phyloP scores from a whole-genome alignment of 2,113 vertebrate species.

The Synodontis membranacea region DNA sequence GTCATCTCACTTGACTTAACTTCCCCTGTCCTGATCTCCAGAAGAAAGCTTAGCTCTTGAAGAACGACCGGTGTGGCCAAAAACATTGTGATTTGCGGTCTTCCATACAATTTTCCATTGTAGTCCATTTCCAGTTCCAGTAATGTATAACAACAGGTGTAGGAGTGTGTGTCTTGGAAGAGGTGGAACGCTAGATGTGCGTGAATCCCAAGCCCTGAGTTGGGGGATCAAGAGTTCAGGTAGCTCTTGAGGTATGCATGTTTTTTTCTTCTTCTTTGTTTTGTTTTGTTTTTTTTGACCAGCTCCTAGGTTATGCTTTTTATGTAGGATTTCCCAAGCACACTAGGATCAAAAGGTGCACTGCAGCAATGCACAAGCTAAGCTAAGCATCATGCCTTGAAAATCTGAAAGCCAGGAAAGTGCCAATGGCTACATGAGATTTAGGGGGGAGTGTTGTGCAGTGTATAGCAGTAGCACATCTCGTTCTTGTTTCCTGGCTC shows the following conservation, averaged over 20 bases:
- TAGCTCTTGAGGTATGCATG: constrained; percentile 59
- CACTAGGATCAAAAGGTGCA: constrained; percentile 64
- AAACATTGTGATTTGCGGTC: constrained; percentile 15
- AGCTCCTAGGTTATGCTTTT: constrained; percentile 62
- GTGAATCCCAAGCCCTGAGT: not conserved
- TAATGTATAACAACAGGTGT: constrained; percentile 60
- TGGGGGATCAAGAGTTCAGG: constrained; percentile 38
- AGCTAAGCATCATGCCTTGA: constrained; percentile 57
- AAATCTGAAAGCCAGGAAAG: constrained; percentile 65
- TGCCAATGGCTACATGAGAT: constrained; percentile 45
- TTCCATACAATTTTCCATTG: constrained; percentile 8
- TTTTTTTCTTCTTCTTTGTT: too few relatives aligned
- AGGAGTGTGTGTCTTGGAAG: constrained; percentile 39
- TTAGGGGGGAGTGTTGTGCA: constrained; percentile 11
- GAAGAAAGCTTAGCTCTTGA: constrained; percentile 24
- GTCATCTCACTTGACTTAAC: constrained; percentile 48
- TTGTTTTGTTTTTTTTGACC: constrained; percentile 57
- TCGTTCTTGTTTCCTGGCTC: constrained; percentile 22
- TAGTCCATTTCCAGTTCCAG: not conserved
- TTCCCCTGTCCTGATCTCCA: constrained; percentile 28
- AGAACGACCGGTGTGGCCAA: not conserved
- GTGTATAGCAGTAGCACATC: constrained; percentile 23
- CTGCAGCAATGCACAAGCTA: constrained; percentile 62
- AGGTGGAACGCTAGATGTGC: not conserved
- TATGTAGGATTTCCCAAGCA: constrained; percentile 57